Conservation (phyloP, 2,113 vertebrate species). For the Anthoscopus minutus region DNA sequence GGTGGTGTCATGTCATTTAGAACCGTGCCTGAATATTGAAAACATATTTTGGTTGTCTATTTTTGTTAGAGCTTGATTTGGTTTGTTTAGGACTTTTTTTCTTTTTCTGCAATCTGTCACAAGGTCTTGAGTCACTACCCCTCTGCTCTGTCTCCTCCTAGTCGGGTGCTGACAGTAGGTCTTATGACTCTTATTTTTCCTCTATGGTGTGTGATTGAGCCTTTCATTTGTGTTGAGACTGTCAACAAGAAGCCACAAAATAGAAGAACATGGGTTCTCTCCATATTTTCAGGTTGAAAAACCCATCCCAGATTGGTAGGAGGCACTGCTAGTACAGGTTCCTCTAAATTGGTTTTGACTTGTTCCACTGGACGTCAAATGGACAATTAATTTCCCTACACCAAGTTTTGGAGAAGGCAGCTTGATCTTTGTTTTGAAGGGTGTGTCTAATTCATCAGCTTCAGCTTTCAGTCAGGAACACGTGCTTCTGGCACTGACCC, state of each 20-base stretch:
- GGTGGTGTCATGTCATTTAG: not conserved
- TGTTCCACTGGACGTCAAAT: not conserved
- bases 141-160: not conserved
- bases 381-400: not conserved
- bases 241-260: not conserved
- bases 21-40: not conserved
- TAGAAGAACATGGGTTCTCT: not conserved
- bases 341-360: slow-evolving; percentile 10
- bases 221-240: not conserved
- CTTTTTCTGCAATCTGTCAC: not conserved
- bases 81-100: not conserved
- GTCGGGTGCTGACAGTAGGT: not conserved
- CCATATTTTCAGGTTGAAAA: not conserved
- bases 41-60: not conserved
- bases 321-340: not conserved
- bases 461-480: slow-evolving; percentile 41
- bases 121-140: not conserved
- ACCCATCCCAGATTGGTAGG: not conserved
- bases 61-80: not conserved
- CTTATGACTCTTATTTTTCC: not conserved
- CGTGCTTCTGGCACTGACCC: not conserved
- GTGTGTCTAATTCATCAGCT: slow-evolving; percentile 57
- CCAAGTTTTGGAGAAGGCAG: not conserved
- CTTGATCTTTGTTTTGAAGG: slow-evolving; percentile 44
- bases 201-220: not conserved